These are phyloP conservation scores for Liolophura sinensis DNA, from an alignment of 1,140 invertebrate species.

Conservation along the genomic window DNA sequence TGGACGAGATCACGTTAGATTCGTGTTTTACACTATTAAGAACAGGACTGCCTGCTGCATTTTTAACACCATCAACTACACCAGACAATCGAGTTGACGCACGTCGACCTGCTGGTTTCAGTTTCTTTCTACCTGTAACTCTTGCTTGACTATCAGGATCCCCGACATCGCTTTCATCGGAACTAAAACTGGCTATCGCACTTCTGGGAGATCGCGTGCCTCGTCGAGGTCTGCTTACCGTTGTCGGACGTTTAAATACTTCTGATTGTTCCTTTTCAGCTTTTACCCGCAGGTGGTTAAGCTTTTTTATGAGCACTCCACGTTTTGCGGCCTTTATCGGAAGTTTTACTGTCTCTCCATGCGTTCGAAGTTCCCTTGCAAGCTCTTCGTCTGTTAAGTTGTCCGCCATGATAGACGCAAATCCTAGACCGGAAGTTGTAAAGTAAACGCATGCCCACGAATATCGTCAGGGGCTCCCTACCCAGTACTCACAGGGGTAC, in stretches of 20 bases:
- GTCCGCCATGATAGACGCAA: constrained; percentile 31
- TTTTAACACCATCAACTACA: background rate
- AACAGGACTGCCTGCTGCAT: constrained; percentile 10
- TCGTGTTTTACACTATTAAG: constrained; percentile 17
- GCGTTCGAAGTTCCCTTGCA: constrained; percentile 33
- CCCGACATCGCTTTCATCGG: constrained; percentile 29
- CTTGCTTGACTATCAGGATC: constrained; percentile 7
- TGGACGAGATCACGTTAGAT: constrained; percentile 17
- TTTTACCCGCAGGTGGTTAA: constrained; percentile 38
- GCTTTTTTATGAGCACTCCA: constrained; percentile 45
- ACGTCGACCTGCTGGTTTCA: background rate
- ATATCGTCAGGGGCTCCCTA: too few species aligned
- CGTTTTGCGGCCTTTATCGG: constrained; percentile 46
- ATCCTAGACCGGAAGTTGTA: too few species aligned
- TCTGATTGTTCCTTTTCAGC: constrained; percentile 21
- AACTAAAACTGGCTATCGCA: constrained; percentile 19
- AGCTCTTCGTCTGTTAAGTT: constrained; percentile 40
- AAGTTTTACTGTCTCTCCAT: constrained; percentile 41
- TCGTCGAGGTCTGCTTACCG: constrained; percentile 12
- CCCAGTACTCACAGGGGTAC: too few species aligned
- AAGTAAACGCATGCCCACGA: too few species aligned
- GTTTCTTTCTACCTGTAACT: too few species aligned
- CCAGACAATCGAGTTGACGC: constrained; percentile 1
- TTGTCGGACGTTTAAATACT: constrained; percentile 15
- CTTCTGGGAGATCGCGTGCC: constrained; percentile 7